Conservation (phyloP, 2,113 vertebrate genomes). For the Anhinga anhinga region DNA sequence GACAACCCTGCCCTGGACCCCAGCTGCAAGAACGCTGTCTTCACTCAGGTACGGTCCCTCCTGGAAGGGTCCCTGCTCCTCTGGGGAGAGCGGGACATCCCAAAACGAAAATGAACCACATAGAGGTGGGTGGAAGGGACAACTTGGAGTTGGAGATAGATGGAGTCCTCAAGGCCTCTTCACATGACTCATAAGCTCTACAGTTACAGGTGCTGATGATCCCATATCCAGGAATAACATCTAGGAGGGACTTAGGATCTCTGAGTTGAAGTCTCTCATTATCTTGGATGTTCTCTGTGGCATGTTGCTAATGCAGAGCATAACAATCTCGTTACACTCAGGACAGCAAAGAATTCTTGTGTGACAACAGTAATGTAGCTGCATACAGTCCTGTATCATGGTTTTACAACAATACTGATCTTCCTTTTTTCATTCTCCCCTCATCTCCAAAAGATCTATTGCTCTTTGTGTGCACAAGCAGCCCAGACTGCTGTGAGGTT, state of each 20-base stretch:
- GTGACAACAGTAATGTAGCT: not conserved
- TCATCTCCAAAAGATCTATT: not conserved
- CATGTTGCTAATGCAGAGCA: not conserved
- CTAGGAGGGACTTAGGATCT: not conserved
- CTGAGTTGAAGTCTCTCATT: not conserved
- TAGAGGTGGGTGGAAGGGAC: not conserved
- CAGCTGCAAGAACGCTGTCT: conserved; percentile 90
- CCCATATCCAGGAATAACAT: not conserved
- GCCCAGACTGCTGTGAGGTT: not conserved
- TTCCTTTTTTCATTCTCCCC: not conserved
- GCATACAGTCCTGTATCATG: not conserved
- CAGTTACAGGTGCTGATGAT: not conserved
- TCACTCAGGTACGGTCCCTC: conserved; percentile 84
- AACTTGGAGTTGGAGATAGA: not conserved
- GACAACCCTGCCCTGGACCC: conserved; percentile 90
- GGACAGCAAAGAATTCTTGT: not conserved
- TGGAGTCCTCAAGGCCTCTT: not conserved
- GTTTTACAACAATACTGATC: not conserved
- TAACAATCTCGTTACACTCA: not conserved
- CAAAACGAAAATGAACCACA: not conserved
- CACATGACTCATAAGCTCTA: not conserved
- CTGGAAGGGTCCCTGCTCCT: not conserved
- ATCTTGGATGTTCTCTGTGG: not conserved
- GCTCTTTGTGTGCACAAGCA: not conserved
- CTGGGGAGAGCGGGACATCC: not conserved